Evolutionary conservation across 2,888 invertebrate genomes (phyloP).

Genomic region (Acanthopleura granulata): DNA sequence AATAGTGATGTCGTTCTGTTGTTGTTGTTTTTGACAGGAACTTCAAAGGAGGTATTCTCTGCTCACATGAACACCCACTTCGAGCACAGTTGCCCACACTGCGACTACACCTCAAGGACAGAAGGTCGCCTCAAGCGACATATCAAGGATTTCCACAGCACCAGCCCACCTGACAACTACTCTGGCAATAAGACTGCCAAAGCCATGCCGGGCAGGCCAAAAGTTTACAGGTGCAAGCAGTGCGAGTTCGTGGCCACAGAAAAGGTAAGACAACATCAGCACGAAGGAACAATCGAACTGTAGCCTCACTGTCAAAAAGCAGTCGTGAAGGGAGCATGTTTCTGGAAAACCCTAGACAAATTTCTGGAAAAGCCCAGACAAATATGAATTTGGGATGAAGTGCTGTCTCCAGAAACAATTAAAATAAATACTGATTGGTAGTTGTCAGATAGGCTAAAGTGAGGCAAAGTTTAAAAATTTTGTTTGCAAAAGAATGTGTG

Average conservation of each 20-base stretch:
- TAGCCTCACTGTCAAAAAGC: no score
- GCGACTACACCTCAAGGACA: slow-evolving; percentile 73
- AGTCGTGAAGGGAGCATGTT: no score
- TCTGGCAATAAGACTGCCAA: slow-evolving; percentile 24
- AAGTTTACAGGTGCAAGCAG: slow-evolving; percentile 92
- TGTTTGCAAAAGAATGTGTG: no score
- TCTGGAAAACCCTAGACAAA: no score
- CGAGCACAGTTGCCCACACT: slow-evolving; percentile 73
- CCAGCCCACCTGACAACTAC: slow-evolving; percentile 65
- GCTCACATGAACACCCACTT: slow-evolving; percentile 74
- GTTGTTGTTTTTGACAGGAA: slow-evolving; percentile 58
- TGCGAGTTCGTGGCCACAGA: slow-evolving; percentile 88
- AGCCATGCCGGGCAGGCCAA: slow-evolving; percentile 70
- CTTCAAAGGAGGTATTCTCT: slow-evolving; percentile 70
- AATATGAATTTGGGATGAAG: no score
- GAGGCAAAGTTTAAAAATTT: no score
- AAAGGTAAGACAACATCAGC: slow-evolving; percentile 72
- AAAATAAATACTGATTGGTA: no score
- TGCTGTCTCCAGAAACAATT: no score
- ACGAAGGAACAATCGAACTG: no score
- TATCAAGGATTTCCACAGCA: slow-evolving; percentile 72
- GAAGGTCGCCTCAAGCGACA: slow-evolving; percentile 73
- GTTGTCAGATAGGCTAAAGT: no score
- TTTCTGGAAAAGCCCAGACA: no score
- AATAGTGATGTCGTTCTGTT: no score